Evolutionary conservation across 2,113 vertebrate species (phyloP), one percentile per base, ranked within the genome.

Genomic region (Stictonetta naevosa): DNA sequence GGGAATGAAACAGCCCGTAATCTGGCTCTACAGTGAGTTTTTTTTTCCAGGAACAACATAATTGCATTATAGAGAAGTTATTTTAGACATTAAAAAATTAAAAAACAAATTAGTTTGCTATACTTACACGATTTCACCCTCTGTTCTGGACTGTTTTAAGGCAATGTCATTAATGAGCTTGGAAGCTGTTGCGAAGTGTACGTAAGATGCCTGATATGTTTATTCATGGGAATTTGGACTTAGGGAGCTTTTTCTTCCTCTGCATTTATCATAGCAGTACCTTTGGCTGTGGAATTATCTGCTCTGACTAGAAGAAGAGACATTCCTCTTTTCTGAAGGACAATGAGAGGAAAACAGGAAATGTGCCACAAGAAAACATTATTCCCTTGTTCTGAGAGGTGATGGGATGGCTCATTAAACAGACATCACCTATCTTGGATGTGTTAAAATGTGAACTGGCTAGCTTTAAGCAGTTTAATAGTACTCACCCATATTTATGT

Each of bases 1-100:
- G 68, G 22, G 77, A 96, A 83, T 8, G 56, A 95, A 89, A 66
- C 38, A 77, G 31, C 9, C 58, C 2, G 13, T 91, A 87, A 96
- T 78, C 55, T 36, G 56, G 77, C 48, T 95, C 79, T 95, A 73
- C 67, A 85, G 38, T 3, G 26, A 83, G 20, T 63, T 82, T 76
- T 63, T 81, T 82, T 76, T 92, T 96, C 94, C 93, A 97, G 90
- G 38, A 96, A 82, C 38, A 89, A 95, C 23, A 83, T 46, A 88
- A 97, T 28, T 97, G 74, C 38, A 74, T 93, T 97, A 86, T 66
- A 83, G 91, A 92, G 6, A 48, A 88, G 75, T 72, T 89, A 76
- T 79, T 97, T 95, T 83, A 93, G 78, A 81, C 38, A 81, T 75
- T 53, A 44, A 81, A 90, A 88, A 84, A 93, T 22, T 82, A 55